Evolutionary conservation across 2,797 vertebrate genomes (phyloP).

Genomic region (Geotrypetes seraphini): DNA sequence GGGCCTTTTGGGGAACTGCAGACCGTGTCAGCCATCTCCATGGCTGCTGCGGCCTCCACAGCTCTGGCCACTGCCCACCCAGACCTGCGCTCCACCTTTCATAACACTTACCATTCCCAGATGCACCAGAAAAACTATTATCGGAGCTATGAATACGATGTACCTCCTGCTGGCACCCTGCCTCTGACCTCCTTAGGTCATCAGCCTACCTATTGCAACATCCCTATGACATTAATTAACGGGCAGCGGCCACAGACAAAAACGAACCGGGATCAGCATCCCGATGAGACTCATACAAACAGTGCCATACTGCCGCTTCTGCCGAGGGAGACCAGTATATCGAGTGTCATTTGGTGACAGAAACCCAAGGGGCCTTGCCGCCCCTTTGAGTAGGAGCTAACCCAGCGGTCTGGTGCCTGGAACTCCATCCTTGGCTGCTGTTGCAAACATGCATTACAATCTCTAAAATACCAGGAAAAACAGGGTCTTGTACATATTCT

Average conservation of each 20-base stretch:
- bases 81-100: conserved; percentile 90
- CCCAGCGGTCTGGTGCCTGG: conserved; percentile 65
- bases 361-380: conserved; percentile 43
- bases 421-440: conserved; percentile 67
- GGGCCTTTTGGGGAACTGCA: conserved; percentile 96
- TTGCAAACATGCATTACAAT: conserved; percentile 68
- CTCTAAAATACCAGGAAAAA: conserved; percentile 80
- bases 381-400: conserved; percentile 43
- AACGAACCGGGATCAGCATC: conserved; percentile 84
- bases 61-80: conserved; percentile 94
- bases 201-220: conserved; percentile 99
- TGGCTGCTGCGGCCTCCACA: conserved; percentile 92
- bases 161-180: conserved; percentile 86
- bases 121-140: conserved; percentile 99
- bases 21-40: conserved; percentile 93
- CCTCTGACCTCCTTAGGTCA: conserved; percentile 89
- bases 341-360: conserved; percentile 94
- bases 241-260: conserved; percentile 91
- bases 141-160: conserved; percentile 91
- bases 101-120: conserved; percentile 94
- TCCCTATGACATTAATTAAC: conserved; percentile 96
- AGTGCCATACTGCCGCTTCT: conserved; percentile 94
- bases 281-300: conserved; percentile 93
- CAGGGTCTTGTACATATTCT: conserved; percentile 98
- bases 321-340: conserved; percentile 97